These are phyloP conservation scores for Drosophila pandora DNA, from an alignment of 1,140 invertebrate genomes.

Conservation along the genomic window DNA sequence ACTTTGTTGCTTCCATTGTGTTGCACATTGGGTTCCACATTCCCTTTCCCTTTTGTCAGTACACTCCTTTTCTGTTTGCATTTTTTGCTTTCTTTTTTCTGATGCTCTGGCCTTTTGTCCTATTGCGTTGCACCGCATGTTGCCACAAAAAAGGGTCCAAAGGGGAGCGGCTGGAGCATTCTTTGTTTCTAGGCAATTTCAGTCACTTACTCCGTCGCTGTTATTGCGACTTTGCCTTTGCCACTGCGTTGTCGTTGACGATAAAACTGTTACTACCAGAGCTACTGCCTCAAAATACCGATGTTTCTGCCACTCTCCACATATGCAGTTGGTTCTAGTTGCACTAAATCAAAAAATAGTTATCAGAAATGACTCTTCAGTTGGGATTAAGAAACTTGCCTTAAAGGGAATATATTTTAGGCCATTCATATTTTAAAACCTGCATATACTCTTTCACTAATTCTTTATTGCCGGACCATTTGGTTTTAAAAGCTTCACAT, in stretches of 20 bases:
- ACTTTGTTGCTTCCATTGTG: conserved; percentile 42
- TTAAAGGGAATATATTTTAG: neutral
- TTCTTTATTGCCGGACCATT: neutral
- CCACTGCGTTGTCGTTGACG: conserved; percentile 56
- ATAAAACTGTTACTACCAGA: conserved; percentile 62
- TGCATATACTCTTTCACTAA: no score
- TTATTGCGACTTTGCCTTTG: conserved; percentile 47
- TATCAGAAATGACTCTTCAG: neutral
- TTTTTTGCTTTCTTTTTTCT: conserved; percentile 6
- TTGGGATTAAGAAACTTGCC: neutral
- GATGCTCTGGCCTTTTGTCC: conserved; percentile 26
- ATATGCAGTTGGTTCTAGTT: conserved; percentile 33
- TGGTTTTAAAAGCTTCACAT: neutral
- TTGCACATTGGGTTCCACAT: conserved; percentile 4
- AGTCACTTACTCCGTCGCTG: conserved; percentile 56
- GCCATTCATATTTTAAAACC: no score
- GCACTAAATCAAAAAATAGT: conserved; percentile 22
- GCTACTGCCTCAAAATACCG: conserved; percentile 38
- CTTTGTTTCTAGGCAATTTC: conserved; percentile 69
- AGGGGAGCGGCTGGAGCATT: conserved; percentile 19
- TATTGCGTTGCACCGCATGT: conserved; percentile 59
- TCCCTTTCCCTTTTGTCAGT: conserved; percentile 22
- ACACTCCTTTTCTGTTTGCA: neutral
- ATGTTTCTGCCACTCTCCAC: conserved; percentile 36
- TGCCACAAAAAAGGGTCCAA: conserved; percentile 20